Base-by-base conservation (phyloP, 2,888 invertebrate genomes). In the Trachelus tabidus region DNA sequence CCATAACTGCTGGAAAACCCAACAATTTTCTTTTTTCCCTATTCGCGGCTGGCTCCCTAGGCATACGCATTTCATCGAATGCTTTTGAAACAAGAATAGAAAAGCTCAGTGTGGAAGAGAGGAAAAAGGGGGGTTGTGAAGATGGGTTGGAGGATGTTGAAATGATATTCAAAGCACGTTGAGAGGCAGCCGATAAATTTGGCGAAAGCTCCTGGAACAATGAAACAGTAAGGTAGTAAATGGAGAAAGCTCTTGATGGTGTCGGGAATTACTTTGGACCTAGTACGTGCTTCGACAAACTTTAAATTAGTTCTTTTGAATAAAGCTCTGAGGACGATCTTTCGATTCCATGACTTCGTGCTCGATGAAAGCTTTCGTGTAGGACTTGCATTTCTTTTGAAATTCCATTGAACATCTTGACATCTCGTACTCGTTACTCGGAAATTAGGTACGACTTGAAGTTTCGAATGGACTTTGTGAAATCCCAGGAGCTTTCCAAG, bases 141-240 rank as follows among this genome's bases (percentile, higher is more conserved):
- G 37, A 37, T 12, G 37, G 37, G 37, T 37, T 4, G 4, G 2
- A 23, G 40, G 40, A 23, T 6, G 40, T 15, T 56, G 23, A 15
- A 56, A 33, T 71, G 71, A 71, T 33, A 71, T 71, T 71, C 71
- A 31, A 34, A 71, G 71, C 71, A 71, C 71, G 71, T 71, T 33
- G 71, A 56, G 31, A 71, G 31, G 71, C 71, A 56, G 71, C 71
- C 71, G 71, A 71, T 71, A 71, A 71, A 71, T 71, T 71, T 33
- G 71, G 71, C 30, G 31, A 30, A 31, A 71, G 71, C 71, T 31
- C 71, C 3, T 12, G 71, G 34, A 71, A 34, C 71, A 71, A 71
- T 31, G 34, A 71, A 31, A 34, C 71, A 31, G 34, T 33, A 71
- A 30, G 71, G 12, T 4, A 6, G 30, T 31, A 71, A 71, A 30